Evolutionary conservation across 2,797 vertebrate genomes (phyloP), one percentile per base, ranked within the genome.

Genomic region (Leptodactylus fallax): DNA sequence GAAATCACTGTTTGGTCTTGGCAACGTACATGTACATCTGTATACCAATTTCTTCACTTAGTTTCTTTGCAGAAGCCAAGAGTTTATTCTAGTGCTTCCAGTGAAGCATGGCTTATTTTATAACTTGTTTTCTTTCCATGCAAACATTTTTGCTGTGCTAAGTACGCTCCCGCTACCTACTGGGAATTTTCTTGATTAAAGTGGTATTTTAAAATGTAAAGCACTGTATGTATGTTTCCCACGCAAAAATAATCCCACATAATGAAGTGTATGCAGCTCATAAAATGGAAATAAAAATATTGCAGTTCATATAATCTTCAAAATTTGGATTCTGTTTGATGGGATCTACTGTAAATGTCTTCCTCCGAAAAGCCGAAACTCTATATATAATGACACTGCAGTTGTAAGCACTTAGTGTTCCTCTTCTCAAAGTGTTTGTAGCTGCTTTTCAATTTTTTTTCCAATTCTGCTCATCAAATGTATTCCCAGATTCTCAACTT

Each of bases 71-170:
- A 58, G 45, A 74, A 49, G 71, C 71, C 71, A 74, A 74, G 71
- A 74, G 45, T 74, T 74, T 74, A 74, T 74, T 74, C 45, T 49
- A 79, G 5, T n/a, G 82, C 55, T 47, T 45, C 67, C 67, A 74
- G 25, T 74, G 67, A 53, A 56, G 82, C 60, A 45, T 82, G 63
- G 47, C 53, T 60, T 17, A 56, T 45, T 82, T 84, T 27, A 74
- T 74, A 74, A 47, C 67, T 51, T 58, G 67, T 56, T 36, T 19
- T 56, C 7, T 55, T 83, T 60, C 27, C 7, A 2, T 56, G 56
- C 27, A 56, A 84, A 74, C 82, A 55, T 19, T 84, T 84, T 36
- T 84, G 67, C 82, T 84, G 47, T 60, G 53, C 61, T 84, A n/a
- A 58, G 67, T 72, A 60, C 58, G 53, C 65, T 74, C 55, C 16